Evolutionary conservation across 2,797 vertebrate species (phyloP).

Genomic region (Heliangelus exortis): DNA sequence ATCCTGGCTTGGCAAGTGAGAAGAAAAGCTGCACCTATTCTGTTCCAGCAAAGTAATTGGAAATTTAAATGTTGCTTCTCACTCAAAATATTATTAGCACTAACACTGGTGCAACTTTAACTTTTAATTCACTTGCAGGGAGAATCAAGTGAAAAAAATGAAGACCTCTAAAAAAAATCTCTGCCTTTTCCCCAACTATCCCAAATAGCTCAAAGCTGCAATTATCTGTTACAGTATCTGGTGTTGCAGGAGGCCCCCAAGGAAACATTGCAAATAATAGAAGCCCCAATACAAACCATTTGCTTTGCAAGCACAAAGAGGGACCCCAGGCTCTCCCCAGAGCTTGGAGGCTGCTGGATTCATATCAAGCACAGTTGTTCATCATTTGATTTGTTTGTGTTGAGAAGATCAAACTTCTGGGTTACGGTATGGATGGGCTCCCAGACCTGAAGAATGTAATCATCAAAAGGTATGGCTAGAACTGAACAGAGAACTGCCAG

Average conservation of each 20-base stretch:
- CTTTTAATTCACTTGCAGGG: neutral
- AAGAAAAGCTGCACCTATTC: neutral
- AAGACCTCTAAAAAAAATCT: neutral
- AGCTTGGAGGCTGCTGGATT: neutral
- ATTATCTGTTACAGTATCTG: neutral
- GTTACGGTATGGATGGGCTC: neutral
- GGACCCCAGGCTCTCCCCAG: neutral
- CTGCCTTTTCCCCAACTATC: neutral
- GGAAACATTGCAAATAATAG: neutral
- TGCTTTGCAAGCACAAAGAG: neutral
- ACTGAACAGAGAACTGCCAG: neutral
- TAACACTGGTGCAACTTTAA: neutral
- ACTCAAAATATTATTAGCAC: neutral
- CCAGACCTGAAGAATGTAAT: neutral
- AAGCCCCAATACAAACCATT: neutral
- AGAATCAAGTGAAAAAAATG: neutral
- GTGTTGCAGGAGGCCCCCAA: neutral
- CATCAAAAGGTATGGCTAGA: neutral
- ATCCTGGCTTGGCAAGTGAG: neutral
- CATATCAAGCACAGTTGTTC: rapidly evolving
- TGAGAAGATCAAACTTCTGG: neutral
- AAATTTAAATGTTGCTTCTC: neutral
- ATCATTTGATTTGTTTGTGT: neutral
- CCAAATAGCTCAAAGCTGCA: neutral
- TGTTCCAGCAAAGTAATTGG: neutral